Evolutionary conservation across 2,888 invertebrate species (phyloP).

Genomic region (Empis livida): DNA sequence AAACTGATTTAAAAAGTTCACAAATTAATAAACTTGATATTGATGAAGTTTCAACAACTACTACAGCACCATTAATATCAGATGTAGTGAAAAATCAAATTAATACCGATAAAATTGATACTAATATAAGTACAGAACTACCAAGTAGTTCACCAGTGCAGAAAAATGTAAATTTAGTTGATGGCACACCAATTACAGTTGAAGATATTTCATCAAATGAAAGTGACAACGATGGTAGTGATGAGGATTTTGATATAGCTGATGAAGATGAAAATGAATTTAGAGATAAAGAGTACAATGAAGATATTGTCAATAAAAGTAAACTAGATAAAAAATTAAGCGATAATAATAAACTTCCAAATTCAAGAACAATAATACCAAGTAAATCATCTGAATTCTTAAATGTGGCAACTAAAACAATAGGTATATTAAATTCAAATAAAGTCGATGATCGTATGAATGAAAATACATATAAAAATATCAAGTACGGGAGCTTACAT

Average conservation of each 20-base stretch:
- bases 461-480: no score
- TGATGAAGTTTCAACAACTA: slow-evolving; percentile 5
- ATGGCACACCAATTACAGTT: slow-evolving; percentile 48
- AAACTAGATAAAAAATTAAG: no score
- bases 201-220: slow-evolving; percentile 17
- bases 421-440: no score
- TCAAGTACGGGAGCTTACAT: no score
- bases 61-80: slow-evolving; percentile 11
- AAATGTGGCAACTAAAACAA: not conserved
- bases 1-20: slow-evolving; percentile 8
- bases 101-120: slow-evolving; percentile 14
- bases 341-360: not conserved
- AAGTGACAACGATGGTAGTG: slow-evolving; percentile 15
- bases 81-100: slow-evolving; percentile 14
- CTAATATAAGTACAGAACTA: slow-evolving; percentile 20
- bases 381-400: not conserved
- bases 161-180: slow-evolving; percentile 39
- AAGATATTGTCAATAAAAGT: not conserved
- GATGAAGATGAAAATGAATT: slow-evolving; percentile 3
- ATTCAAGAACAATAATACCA: not conserved
- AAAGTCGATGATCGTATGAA: no score
- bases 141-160: slow-evolving; percentile 14
- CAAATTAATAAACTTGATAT: slow-evolving; percentile 1
- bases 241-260: slow-evolving; percentile 8
- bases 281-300: not conserved